phyloP scores from a whole-genome alignment of 2,113 vertebrate genomes.

The Athene noctua region DNA sequence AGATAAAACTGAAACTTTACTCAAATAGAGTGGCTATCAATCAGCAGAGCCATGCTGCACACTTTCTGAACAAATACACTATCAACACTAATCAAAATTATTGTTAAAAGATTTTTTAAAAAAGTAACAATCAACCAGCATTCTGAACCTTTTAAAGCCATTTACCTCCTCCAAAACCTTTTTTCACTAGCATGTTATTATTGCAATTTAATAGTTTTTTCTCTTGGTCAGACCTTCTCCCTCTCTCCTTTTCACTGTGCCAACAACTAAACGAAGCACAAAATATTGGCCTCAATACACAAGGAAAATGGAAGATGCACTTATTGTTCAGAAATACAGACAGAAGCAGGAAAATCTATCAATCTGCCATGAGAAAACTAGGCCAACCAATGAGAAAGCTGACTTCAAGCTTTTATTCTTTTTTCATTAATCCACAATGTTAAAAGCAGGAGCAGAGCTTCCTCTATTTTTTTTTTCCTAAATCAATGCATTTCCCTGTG shows the following conservation, averaged over 20 bases:
- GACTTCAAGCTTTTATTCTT: not conserved
- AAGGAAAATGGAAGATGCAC: constrained; percentile 5
- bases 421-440: constrained; percentile 8
- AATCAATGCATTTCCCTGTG: not conserved
- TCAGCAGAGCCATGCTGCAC: not conserved
- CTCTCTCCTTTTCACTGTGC: not conserved
- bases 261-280: not conserved
- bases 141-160: not conserved
- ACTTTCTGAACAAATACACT: not conserved
- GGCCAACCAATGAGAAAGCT: not conserved
- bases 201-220: not conserved
- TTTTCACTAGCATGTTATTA: not conserved
- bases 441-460: not conserved
- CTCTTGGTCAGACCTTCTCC: not conserved
- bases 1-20: not conserved
- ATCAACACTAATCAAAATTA: not conserved
- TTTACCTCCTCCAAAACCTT: not conserved
- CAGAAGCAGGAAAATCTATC: constrained; percentile 9
- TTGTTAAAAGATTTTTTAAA: not conserved
- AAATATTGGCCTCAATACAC: not conserved
- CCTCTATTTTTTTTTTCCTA: not conserved
- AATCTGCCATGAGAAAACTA: not conserved
- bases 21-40: not conserved
- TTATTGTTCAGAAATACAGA: constrained; percentile 7
- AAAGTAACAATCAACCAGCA: not conserved